These are phyloP conservation scores for Heliconius cydno DNA, from an alignment of 2,888 invertebrate species.

Conservation along the genomic window DNA sequence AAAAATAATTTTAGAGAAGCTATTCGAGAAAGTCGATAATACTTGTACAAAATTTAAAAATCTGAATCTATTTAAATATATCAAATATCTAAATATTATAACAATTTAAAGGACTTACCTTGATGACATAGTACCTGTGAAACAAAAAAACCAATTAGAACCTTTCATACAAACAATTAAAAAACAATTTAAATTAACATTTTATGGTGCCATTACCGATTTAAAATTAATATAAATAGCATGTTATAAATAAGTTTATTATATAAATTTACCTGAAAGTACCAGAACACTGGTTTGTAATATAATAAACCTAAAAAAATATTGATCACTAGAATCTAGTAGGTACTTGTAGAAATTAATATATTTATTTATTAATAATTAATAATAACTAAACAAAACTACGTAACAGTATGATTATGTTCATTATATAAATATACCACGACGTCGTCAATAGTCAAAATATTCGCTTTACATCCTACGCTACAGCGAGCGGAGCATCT, in stretches of 20 bases:
- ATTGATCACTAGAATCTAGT: too few species aligned
- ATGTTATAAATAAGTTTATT: neutral
- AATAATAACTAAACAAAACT: slow-evolving; percentile 2
- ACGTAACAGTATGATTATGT: slow-evolving; percentile 36
- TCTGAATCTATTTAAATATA: neutral
- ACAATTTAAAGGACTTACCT: slow-evolving; percentile 2
- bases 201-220: slow-evolving; percentile 18
- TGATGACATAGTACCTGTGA: slow-evolving; percentile 4
- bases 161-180: slow-evolving; percentile 16
- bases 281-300: too few species aligned
- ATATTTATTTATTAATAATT: neutral
- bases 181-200: slow-evolving; percentile 7
- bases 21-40: neutral
- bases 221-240: neutral
- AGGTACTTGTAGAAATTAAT: neutral
- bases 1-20: neutral
- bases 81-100: neutral
- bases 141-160: slow-evolving; percentile 24
- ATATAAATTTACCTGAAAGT: neutral
- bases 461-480: slow-evolving; percentile 43
- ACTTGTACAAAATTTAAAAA: neutral
- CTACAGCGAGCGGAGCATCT: slow-evolving; percentile 50
- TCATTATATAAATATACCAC: slow-evolving; percentile 24
- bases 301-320: too few species aligned
- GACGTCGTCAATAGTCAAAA: slow-evolving; percentile 42